These are phyloP conservation scores for Silurus meridionalis DNA, from an alignment of 2,113 vertebrate species.

Conservation along the genomic window DNA sequence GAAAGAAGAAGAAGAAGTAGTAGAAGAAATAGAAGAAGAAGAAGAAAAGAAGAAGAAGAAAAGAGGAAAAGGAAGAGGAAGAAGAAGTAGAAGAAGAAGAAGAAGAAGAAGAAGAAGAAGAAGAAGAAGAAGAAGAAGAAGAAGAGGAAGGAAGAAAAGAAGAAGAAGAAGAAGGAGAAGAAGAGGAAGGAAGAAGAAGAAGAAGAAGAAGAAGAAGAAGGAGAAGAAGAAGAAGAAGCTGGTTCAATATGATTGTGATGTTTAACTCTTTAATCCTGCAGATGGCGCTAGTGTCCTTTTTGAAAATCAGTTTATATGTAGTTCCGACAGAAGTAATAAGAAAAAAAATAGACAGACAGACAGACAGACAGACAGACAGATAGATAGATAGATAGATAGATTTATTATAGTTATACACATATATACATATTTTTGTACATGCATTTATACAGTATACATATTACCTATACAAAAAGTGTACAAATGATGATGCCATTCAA, in stretches of 20 bases:
- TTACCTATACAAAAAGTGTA: background rate
- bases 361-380: background rate
- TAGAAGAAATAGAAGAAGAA: too few species aligned
- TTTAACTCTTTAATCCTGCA: background rate
- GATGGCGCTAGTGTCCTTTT: constrained; percentile 25
- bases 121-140: too few species aligned
- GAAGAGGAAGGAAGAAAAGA: too few species aligned
- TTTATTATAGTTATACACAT: background rate
- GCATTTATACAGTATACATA: background rate
- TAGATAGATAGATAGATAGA: constrained; percentile 1
- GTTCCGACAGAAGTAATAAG: too few species aligned
- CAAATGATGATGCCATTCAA: background rate
- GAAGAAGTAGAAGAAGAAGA: too few species aligned
- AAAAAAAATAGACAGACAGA: background rate
- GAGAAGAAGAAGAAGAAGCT: background rate
- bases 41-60: too few species aligned
- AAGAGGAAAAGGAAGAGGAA: too few species aligned
- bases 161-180: too few species aligned
- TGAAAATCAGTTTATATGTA: background rate
- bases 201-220: too few species aligned
- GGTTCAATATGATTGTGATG: background rate
- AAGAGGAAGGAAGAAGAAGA: too few species aligned
- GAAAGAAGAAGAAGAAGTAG: too few species aligned
- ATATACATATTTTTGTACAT: background rate
- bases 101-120: too few species aligned